Evolutionary conservation across 2,797 vertebrate genomes (phyloP).

Genomic region (Buphagus erythrorhynchus): DNA sequence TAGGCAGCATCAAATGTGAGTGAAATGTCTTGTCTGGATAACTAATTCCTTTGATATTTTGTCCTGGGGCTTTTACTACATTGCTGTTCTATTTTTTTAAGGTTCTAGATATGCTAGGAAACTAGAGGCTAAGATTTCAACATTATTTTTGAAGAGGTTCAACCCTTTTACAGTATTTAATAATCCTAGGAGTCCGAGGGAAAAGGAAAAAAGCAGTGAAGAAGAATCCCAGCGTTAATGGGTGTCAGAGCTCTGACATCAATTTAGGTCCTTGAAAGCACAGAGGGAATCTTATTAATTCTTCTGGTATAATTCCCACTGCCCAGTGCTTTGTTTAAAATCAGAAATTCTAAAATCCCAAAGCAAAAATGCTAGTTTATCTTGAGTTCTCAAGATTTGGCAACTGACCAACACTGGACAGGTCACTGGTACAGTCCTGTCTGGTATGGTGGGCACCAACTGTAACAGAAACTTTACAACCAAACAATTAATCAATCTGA

Average conservation of each 20-base stretch:
- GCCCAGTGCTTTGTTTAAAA: background rate
- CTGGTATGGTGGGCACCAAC: background rate
- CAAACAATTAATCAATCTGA: background rate
- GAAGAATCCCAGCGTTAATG: background rate
- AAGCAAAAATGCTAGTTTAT: slow-evolving; percentile 6
- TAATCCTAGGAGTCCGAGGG: background rate
- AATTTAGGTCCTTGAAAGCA: background rate
- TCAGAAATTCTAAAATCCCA: slow-evolving; percentile 59
- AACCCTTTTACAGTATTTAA: background rate
- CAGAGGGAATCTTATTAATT: background rate
- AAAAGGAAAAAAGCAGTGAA: background rate
- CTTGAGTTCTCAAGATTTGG: background rate
- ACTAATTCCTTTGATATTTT: background rate
- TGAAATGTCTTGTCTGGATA: background rate
- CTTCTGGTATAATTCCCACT: background rate
- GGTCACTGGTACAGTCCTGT: background rate
- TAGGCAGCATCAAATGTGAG: slow-evolving; percentile 92
- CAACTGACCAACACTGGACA: background rate
- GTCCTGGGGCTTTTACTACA: background rate
- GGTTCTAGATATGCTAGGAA: background rate
- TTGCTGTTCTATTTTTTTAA: background rate
- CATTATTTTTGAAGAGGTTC: background rate
- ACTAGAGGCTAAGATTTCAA: background rate
- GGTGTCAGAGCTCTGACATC: background rate
- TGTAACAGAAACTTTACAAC: background rate